Conservation (phyloP, 2,888 invertebrate genomes). For the Rhopalosiphum nymphaeae region DNA sequence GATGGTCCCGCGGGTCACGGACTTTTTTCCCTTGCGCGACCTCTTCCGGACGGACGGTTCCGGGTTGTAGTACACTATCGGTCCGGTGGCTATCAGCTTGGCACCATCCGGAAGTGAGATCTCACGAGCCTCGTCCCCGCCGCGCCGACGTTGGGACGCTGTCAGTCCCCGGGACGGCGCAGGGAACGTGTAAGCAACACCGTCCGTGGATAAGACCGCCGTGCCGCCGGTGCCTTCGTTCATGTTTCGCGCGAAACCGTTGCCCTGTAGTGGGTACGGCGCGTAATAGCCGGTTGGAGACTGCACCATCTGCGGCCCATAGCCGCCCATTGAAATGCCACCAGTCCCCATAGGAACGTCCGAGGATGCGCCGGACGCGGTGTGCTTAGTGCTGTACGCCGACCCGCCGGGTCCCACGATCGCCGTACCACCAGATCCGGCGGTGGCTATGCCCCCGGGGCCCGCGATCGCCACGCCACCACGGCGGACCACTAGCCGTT, state of each 20-base stretch:
- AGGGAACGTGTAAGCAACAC: conserved; percentile 59
- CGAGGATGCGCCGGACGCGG: conserved; percentile 83
- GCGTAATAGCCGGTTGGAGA: conserved; percentile 43
- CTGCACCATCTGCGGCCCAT: conserved; percentile 78
- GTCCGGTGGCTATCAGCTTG: conserved; percentile 81
- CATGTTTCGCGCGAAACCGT: conserved; percentile 51
- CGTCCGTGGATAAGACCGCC: conserved; percentile 48
- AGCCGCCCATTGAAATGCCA: conserved; percentile 82
- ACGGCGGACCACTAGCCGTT: conserved; percentile 76
- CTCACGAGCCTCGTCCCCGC: neutral
- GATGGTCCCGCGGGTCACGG: neutral
- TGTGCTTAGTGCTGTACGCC: conserved; percentile 75
- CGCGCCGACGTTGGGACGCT: neutral
- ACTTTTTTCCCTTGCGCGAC: conserved; percentile 33
- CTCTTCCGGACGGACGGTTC: conserved; percentile 47
- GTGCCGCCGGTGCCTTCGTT: conserved; percentile 39
- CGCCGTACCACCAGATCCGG: conserved; percentile 83
- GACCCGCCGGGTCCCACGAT: conserved; percentile 84
- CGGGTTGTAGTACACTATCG: conserved; percentile 75
- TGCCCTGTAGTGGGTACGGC: conserved; percentile 44
- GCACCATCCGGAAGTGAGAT: conserved; percentile 75
- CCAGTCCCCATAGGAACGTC: conserved; percentile 74
- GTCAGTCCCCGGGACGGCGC: conserved; percentile 42
- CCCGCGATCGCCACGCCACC: conserved; percentile 86
- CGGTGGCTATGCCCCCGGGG: conserved; percentile 85